Base-by-base conservation (phyloP, 2,797 vertebrate species). In the Hoplostethus mediterraneus region DNA sequence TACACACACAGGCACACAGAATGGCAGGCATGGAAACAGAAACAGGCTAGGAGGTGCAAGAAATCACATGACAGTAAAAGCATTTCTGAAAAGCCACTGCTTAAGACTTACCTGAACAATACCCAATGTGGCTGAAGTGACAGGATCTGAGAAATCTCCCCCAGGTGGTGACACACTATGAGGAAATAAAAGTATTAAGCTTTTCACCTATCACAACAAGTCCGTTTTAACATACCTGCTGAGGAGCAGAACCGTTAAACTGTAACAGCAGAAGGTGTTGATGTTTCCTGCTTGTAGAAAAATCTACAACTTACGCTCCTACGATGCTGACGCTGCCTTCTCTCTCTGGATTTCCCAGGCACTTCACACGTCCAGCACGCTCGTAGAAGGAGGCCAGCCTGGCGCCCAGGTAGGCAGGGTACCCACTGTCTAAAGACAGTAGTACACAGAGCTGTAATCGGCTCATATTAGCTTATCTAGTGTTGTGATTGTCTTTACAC, bases 301-400 rank as follows among this genome's bases (percentile, higher is more conserved):
- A 42, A 9, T 61, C 13, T 12, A 9, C 7, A 79, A 95, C 98
- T 98, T 89, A 99, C 98, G 98, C 98, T 93, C 97, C 98, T 0
- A 99, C 98, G 36, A 99, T 99, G 95, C 98, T 99, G 92, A 99
- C 97, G 0, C 98, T 99, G 84, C 98, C 98, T 90, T 99, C 98
- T 74, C 98, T 93, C 87, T 99, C 98, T 6, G 98, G 98, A 77
- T 98, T 99, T 54, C 98, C 98, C 75, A 99, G 94, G 82, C 98
- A 99, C 83, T 97, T 99, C 74, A 99, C 98, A 33, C 98, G 94
- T 63, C 98, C 98, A 0, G 98, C 98, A 36, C 98, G 95, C 88
- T 99, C 98, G 5, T 99, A 99, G 92, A 99, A 99, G 2, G 98
- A 99, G 51, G 98, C 98, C 54, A 99, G 93, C 28, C 98, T 96